phyloP scores from a whole-genome alignment of 2,797 vertebrate genomes.

The Pseudomugil tenellus region DNA sequence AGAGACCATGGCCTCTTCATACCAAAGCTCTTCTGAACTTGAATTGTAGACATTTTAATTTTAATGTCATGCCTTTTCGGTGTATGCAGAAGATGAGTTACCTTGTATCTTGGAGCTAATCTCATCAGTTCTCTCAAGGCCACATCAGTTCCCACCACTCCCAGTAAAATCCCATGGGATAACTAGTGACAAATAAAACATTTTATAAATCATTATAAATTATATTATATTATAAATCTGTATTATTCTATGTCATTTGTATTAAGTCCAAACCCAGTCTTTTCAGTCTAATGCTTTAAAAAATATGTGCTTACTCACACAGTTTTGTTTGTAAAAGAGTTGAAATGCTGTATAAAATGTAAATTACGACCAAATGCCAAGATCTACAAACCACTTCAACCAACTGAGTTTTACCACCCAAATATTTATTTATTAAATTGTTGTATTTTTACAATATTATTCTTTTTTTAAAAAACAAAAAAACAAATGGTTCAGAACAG shows the following conservation, averaged over 20 bases:
- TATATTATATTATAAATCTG: neutral
- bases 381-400: too few relatives aligned
- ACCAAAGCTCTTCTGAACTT: neutral
- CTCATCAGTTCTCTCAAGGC: conserved; percentile 92
- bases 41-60: neutral
- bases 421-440: too few relatives aligned
- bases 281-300: neutral
- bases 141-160: conserved; percentile 94
- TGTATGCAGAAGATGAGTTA: conserved; percentile 55
- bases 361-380: too few relatives aligned
- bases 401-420: neutral
- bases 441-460: too few relatives aligned
- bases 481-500: neutral
- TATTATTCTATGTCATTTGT: neutral
- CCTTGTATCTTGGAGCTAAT: conserved; percentile 93
- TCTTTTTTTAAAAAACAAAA: too few relatives aligned
- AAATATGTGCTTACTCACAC: too few relatives aligned
- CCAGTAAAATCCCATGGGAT: conserved; percentile 94
- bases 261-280: neutral
- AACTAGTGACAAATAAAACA: conserved; percentile 72
- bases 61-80: neutral
- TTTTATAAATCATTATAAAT: too few relatives aligned
- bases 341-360: too few relatives aligned
- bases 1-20: neutral
- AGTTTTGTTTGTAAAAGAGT: too few relatives aligned